Percentiles rank a stretch among this genome's conserved stretches.
These are phyloP conservation scores for Tragelaphus oryx DNA, from an alignment of 2,797 vertebrate species.

Conservation along the genomic window DNA sequence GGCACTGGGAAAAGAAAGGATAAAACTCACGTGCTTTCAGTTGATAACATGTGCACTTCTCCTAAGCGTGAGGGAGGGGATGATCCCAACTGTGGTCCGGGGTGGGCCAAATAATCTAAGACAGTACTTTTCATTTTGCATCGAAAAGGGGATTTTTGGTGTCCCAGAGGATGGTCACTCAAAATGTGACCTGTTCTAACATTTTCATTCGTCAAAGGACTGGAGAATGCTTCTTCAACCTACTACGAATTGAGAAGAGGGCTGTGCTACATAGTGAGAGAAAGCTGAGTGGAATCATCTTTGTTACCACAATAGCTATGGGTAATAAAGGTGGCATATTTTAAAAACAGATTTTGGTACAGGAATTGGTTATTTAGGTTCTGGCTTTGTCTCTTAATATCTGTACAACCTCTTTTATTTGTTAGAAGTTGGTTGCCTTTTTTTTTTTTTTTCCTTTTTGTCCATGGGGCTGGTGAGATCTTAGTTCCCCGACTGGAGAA, in stretches of 20 bases:
- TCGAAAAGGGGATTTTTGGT: background rate
- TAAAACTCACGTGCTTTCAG: constrained; percentile 27
- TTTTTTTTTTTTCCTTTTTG: background rate
- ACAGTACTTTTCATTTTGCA: background rate
- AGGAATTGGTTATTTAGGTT: background rate
- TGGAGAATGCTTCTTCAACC: background rate
- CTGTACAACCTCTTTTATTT: background rate
- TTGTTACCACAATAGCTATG: fast-evolving
- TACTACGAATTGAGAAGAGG: background rate
- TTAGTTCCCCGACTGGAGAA: background rate
- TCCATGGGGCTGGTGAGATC: background rate
- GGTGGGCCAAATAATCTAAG: background rate
- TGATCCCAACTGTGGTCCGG: background rate
- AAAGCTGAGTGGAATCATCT: background rate
- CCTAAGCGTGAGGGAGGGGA: background rate
- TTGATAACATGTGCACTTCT: background rate
- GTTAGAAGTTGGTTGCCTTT: background rate
- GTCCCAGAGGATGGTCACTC: background rate
- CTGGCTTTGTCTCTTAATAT: background rate
- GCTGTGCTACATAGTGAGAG: background rate
- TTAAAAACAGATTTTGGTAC: background rate
- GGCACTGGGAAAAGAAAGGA: constrained; percentile 49
- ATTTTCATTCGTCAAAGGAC: background rate
- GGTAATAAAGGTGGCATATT: background rate
- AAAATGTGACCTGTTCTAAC: background rate